A percentile compares a stretch with the other conserved stretches of the same genome.
Conservation (phyloP, 2,888 invertebrate genomes). For the Bembecia ichneumoniformis region DNA sequence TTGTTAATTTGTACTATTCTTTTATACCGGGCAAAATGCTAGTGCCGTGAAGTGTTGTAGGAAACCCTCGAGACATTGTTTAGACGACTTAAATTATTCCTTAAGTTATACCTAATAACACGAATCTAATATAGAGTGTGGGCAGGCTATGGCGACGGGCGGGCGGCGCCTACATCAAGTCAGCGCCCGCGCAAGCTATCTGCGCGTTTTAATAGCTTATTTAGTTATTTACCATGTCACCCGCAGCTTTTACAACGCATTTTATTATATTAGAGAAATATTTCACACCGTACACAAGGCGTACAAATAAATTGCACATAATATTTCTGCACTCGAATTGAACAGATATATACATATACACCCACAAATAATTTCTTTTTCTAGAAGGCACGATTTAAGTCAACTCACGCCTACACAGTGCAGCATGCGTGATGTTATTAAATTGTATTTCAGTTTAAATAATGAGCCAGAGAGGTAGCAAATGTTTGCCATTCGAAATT, state of each 20-base stretch:
- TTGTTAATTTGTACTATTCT: not conserved
- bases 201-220: constrained; percentile 12
- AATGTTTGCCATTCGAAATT: not conserved
- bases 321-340: constrained; percentile 17
- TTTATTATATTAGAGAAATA: constrained; percentile 12
- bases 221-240: not conserved
- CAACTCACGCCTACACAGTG: constrained; percentile 11
- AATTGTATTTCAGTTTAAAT: not conserved
- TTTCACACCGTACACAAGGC: constrained; percentile 15
- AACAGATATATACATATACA: constrained; percentile 1
- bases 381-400: constrained; percentile 10
- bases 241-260: not conserved
- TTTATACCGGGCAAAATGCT: not conserved
- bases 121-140: constrained; percentile 24
- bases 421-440: not conserved
- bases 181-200: constrained; percentile 14
- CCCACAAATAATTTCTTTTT: constrained; percentile 15
- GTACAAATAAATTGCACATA: constrained; percentile 12
- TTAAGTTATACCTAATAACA: constrained; percentile 20
- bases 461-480: not conserved
- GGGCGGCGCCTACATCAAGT: constrained; percentile 34
- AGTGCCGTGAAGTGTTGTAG: not conserved
- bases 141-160: constrained; percentile 23
- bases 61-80: too few relatives aligned
- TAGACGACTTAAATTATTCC: too few relatives aligned